Evolutionary conservation across 1,140 invertebrate species (phyloP), one percentile per base, ranked within the genome.

Genomic region (Pogonomyrmex californicus): DNA sequence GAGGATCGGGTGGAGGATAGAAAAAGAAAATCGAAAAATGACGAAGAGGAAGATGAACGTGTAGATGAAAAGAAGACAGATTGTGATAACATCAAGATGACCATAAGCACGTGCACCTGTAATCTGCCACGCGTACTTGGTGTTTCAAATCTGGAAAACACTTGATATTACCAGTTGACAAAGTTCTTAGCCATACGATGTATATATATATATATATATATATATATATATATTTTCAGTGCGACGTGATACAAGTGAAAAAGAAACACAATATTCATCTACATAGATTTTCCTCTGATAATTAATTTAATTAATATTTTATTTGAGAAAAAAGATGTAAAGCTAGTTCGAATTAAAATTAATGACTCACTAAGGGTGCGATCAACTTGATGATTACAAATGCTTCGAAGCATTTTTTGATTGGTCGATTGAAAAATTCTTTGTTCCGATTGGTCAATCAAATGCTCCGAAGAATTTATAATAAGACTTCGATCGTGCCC

Each of bases 41-140:
- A 47, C 1, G 17, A 75, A 14, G 47, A 65, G 30, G 68, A 87
- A n/a, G 30, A 33, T 1, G 49, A 47, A 7, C 41, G 70, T 6
- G 2, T 49, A 0, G 81, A 54, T 0, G 68, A 75, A 9, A 56
- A 75, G 9, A 78, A 41, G 10, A n/a, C n/a, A 36, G 82, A 89
- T 1, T 65, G 12, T 10, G 7, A 1, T 7, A 65, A 76, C n/a
- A 23, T 70, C n/a, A 65, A 82, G 3, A 30, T 41, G 5, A 41
- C 9, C 1, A 56, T 54, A 70, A 47, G 5, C 14, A 70, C 38
- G 4, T 81, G 78, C 23, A 81, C 78, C 10, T 81, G 78, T 44
- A 70, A 68, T 33, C 9, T 44, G 12, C 36, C 68, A 33, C 30
- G 30, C 1, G 44, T 47, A 49, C 33, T 56, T 30, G 14, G 14